Evolutionary conservation across 2,113 vertebrate species (phyloP).

Genomic region (Apodemus speciosus): DNA sequence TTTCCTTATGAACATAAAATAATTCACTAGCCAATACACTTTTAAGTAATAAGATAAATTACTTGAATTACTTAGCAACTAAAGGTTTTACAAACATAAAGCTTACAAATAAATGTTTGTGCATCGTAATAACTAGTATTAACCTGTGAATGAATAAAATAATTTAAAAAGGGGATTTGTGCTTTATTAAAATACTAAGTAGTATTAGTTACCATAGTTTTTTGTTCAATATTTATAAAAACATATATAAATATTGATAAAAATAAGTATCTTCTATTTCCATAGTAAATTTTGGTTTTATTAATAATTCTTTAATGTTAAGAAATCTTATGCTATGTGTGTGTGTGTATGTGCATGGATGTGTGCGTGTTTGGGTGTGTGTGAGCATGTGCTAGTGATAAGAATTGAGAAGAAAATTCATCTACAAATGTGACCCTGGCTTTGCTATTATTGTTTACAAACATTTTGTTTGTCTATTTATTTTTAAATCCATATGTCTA

Average conservation of each 20-base stretch:
- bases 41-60: conserved; percentile 9
- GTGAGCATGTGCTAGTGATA: conserved; percentile 77
- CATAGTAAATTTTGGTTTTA: conserved; percentile 61
- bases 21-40: background rate
- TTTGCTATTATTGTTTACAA: conserved; percentile 80
- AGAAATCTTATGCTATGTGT: conserved; percentile 60
- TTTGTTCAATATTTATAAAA: conserved; percentile 60
- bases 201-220: conserved; percentile 22
- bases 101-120: background rate
- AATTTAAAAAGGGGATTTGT: conserved; percentile 52
- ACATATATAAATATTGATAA: background rate
- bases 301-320: conserved; percentile 74
- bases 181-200: conserved; percentile 56
- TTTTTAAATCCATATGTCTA: background rate
- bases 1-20: conserved; percentile 32
- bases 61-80: background rate
- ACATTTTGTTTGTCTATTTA: conserved; percentile 64
- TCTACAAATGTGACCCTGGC: conserved; percentile 76
- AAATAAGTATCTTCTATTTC: conserved; percentile 66
- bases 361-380: conserved; percentile 39
- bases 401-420: conserved; percentile 79
- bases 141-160: conserved; percentile 1
- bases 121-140: background rate
- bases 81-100: conserved; percentile 28
- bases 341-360: background rate